Conservation (phyloP, 2,888 invertebrate genomes). For the Arctia plantaginis region DNA sequence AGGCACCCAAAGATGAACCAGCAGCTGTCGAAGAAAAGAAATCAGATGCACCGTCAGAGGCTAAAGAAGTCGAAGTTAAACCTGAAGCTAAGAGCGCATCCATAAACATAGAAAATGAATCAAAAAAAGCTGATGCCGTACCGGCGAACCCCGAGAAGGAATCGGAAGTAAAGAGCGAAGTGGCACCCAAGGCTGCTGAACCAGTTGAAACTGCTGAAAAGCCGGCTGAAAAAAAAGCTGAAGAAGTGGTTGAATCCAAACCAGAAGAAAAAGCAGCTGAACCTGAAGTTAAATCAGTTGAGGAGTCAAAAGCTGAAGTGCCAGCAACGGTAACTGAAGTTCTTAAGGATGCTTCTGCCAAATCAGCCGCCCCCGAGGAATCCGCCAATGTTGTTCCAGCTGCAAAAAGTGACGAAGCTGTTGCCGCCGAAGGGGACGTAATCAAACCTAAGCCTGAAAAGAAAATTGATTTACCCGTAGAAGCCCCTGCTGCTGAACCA, state of each 20-base stretch:
- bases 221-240: conserved; percentile 56
- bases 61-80: conserved; percentile 56
- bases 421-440: conserved; percentile 73
- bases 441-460: conserved; percentile 69
- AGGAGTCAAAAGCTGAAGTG: conserved; percentile 53
- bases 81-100: conserved; percentile 60
- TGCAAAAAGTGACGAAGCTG: conserved; percentile 65
- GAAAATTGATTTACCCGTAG: conserved; percentile 69
- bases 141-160: conserved; percentile 12
- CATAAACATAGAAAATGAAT: conserved; percentile 45
- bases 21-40: conserved; percentile 59
- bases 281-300: conserved; percentile 50
- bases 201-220: conserved; percentile 46
- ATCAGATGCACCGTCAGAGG: conserved; percentile 56
- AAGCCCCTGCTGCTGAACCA: conserved; percentile 63
- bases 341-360: conserved; percentile 60
- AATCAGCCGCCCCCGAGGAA: conserved; percentile 63
- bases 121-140: conserved; percentile 25
- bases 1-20: conserved; percentile 44
- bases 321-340: conserved; percentile 48
- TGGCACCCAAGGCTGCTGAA: conserved; percentile 53
- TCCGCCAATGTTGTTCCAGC: conserved; percentile 71
- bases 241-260: conserved; percentile 59
- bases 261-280: conserved; percentile 54
- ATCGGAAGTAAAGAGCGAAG: conserved; percentile 50